Conservation (phyloP, 2,797 vertebrate genomes). For the Pangasius sanitwongsei region DNA sequence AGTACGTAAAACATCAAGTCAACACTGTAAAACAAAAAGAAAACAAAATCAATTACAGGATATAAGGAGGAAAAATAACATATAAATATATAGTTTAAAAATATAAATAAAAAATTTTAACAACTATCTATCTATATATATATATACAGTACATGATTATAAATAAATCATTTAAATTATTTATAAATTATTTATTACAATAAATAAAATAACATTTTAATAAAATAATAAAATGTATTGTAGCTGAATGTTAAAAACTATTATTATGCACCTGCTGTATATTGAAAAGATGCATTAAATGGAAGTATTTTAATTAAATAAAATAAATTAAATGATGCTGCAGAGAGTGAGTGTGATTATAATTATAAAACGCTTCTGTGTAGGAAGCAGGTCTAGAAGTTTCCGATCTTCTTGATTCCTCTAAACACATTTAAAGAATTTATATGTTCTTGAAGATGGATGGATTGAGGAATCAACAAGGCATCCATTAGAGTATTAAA, state of each 20-base stretch:
- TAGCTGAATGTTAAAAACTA: background rate
- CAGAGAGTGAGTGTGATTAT: too few relatives aligned
- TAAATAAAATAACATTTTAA: background rate
- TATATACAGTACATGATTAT: background rate
- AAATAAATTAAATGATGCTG: background rate
- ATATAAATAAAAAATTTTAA: too few relatives aligned
- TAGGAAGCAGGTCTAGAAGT: background rate
- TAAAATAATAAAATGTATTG: background rate
- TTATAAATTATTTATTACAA: background rate
- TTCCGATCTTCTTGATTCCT: background rate
- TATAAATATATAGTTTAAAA: too few relatives aligned
- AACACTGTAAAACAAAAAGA: too few relatives aligned
- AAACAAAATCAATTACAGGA: too few relatives aligned
- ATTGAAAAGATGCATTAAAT: background rate
- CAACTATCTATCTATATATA: too few relatives aligned
- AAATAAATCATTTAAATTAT: background rate
- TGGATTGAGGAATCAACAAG: background rate
- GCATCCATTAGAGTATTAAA: background rate
- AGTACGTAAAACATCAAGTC: too few relatives aligned
- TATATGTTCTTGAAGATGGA: background rate
- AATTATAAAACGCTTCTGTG: background rate
- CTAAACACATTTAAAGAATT: too few relatives aligned
- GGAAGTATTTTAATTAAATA: background rate
- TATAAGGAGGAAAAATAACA: too few relatives aligned
- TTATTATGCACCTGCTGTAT: background rate